phyloP scores from a whole-genome alignment of 2,113 vertebrate species.

The Gulo gulo region DNA sequence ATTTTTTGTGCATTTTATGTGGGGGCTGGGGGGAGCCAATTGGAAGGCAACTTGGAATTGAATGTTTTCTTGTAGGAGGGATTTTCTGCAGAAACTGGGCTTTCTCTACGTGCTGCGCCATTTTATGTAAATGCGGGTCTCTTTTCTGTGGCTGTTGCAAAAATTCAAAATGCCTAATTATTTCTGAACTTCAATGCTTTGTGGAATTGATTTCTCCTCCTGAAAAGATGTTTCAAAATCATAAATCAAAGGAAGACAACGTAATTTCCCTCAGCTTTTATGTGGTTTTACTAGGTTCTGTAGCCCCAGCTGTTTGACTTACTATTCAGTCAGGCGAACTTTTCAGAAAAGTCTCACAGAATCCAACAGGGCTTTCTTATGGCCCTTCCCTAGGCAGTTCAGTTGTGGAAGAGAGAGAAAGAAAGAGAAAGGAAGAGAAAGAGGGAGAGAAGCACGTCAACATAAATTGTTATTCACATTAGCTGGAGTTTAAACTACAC shows the following conservation, averaged over 20 bases:
- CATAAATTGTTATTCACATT: background rate
- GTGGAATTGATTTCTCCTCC: background rate
- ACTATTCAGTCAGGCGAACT: background rate
- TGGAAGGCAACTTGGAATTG: background rate
- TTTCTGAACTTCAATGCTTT: background rate
- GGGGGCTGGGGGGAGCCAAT: background rate
- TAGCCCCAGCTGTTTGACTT: background rate
- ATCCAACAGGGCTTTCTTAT: background rate
- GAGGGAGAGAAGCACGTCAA: background rate
- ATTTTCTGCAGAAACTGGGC: background rate
- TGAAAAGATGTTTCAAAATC: constrained; percentile 25
- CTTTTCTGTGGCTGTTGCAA: background rate
- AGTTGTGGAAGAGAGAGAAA: background rate
- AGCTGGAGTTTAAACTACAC: background rate
- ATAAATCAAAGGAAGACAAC: constrained; percentile 19
- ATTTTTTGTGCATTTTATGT: background rate
- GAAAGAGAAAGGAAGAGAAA: background rate
- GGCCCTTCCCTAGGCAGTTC: background rate
- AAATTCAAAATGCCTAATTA: background rate
- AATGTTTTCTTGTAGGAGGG: background rate
- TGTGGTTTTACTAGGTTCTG: background rate
- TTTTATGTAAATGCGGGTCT: background rate
- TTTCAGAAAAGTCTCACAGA: background rate
- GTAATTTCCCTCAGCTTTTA: background rate
- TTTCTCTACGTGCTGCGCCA: background rate